These are phyloP conservation scores for Perccottus glenii DNA, from an alignment of 2,113 vertebrate species.

Conservation along the genomic window DNA sequence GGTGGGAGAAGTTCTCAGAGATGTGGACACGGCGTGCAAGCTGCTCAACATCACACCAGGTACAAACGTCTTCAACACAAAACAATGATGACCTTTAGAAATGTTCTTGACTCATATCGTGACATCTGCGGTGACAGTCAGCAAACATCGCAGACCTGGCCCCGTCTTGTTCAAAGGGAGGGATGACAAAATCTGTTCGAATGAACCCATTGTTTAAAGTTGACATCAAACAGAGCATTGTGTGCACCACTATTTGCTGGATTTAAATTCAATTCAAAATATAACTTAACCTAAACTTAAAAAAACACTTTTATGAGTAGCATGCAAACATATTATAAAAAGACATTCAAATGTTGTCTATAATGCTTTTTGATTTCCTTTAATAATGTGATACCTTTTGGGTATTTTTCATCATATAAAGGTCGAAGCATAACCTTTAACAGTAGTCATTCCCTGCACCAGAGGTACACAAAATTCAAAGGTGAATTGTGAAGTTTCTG, in stretches of 20 bases:
- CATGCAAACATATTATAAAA: too few relatives aligned
- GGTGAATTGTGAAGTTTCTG: not conserved
- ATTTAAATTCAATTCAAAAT: too few relatives aligned
- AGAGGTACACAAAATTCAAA: not conserved
- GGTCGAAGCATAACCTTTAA: too few relatives aligned
- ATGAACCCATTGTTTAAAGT: conserved; percentile 1
- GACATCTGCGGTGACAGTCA: not conserved
- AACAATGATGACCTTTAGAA: not conserved
- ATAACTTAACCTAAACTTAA: too few relatives aligned
- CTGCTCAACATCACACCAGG: conserved; percentile 92
- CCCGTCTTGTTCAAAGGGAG: conserved; percentile 29
- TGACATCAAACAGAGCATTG: not conserved
- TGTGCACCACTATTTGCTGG: not conserved
- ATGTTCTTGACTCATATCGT: conserved; percentile 18
- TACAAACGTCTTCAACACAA: conserved; percentile 39
- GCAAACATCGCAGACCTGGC: not conserved
- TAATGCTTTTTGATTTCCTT: too few relatives aligned
- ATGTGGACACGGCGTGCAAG: conserved; percentile 94
- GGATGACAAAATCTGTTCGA: conserved; percentile 43
- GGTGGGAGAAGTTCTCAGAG: conserved; percentile 91
- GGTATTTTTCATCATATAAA: too few relatives aligned
- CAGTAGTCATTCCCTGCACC: too few relatives aligned
- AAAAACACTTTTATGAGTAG: too few relatives aligned
- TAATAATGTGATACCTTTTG: too few relatives aligned
- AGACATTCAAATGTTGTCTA: too few relatives aligned